A percentile compares a stretch with the other conserved stretches of the same genome.
Conservation (phyloP, 2,113 vertebrate genomes). For the Monarcha castaneiventris region DNA sequence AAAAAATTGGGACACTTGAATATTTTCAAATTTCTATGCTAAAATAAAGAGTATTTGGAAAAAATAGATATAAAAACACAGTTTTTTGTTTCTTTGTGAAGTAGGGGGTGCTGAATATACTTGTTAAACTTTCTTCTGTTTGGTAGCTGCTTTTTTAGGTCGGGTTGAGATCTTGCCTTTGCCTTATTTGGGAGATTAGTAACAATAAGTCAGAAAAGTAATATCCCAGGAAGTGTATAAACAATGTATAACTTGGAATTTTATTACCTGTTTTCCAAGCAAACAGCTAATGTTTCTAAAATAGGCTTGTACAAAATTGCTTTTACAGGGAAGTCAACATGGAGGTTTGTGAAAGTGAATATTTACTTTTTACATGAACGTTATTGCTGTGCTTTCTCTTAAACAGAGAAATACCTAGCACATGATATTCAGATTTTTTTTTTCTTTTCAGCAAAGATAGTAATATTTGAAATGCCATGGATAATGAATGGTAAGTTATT, state of each 20-base stretch:
- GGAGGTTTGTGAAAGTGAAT: not conserved
- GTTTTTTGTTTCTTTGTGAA: not conserved
- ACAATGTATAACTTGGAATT: not conserved
- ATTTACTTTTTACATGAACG: fast-evolving
- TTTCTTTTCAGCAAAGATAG: slow-evolving; percentile 90
- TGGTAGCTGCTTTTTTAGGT: not conserved
- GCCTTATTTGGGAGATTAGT: not conserved
- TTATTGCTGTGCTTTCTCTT: not conserved
- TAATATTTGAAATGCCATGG: slow-evolving; percentile 98
- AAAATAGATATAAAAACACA: not conserved
- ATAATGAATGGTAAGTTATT: slow-evolving; percentile 92
- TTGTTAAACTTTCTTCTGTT: not conserved
- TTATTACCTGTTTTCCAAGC: not conserved
- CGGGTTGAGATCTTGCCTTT: not conserved
- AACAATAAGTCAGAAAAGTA: not conserved
- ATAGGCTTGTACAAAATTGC: not conserved
- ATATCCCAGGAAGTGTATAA: not conserved
- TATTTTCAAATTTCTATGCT: not conserved
- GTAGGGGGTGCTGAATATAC: not conserved
- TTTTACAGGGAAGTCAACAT: not conserved
- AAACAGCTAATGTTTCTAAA: not conserved
- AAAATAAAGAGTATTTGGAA: not conserved
- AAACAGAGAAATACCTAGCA: not conserved
- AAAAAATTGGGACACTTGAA: not conserved
- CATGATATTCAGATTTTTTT: not conserved